Evolutionary conservation across 2,888 invertebrate genomes (phyloP), one percentile per base, ranked within the genome.

Genomic region (Drosophila melanosoma): DNA sequence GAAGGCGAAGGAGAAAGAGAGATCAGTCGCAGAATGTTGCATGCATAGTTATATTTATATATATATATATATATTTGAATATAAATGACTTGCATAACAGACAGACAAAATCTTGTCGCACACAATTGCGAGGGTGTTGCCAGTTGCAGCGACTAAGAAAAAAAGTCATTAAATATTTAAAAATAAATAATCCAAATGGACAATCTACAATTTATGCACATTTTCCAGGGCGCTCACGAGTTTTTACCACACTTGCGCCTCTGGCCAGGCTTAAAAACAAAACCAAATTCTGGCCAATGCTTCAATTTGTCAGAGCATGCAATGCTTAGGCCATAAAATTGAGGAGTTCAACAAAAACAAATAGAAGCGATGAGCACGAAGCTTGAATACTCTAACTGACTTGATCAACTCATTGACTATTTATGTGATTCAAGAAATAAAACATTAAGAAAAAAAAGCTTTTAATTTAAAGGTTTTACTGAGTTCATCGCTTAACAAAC

Each of bases 121-220:
- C 64, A 69, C 74, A 69, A 68, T 60, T 85, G 84, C 85, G 83
- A 78, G 89, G 83, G 89, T 88, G 83, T 84, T 84, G 75, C 86
- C 86, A 57, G 64, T 61, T 56, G 17, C 26, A 3, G 59, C 64
- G 52, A 65, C 64, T 58, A 74, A 77, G 87, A 45, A 87, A 87
- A 87, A 83, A 78, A 85, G 73, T 82, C 89, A 85, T 84, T 84
- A 82, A 80, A 88, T 82, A 85, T 80, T 85, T 69, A 74, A 73
- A 77, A 77, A 85, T 71, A 88, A 86, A 88, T 88, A 88, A 85
- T 83, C 83, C 87, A 69, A 68, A 63, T 61, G 60, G 70, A 49
- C 85, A 84, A 82, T 82, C 82, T 79, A 71, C 78, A 82, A 73
- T 76, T 80, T 77, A 80, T 74, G 74, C 73, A 67, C 61, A 64